Evolutionary conservation across 2,113 vertebrate species (phyloP).

Genomic region (Sakesphorus luctuosus): DNA sequence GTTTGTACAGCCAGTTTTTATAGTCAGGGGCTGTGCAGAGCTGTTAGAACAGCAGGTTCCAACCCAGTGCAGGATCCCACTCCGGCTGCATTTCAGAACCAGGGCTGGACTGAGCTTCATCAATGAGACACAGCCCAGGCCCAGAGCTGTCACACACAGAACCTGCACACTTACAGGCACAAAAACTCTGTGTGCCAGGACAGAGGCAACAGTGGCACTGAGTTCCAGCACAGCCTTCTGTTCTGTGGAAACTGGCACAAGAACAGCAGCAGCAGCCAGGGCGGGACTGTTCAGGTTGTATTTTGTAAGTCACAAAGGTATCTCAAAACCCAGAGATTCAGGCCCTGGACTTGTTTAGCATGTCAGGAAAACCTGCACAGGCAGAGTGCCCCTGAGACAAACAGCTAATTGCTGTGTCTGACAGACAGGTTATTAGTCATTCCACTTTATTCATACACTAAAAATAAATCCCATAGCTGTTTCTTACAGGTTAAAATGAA

Average conservation of each 20-base stretch:
- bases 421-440: background rate
- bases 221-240: background rate
- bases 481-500: background rate
- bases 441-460: background rate
- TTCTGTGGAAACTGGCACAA: background rate
- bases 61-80: background rate
- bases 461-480: background rate
- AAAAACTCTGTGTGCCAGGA: accelerated
- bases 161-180: accelerated
- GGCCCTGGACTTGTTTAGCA: background rate
- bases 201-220: no score
- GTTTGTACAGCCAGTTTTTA: background rate
- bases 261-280: accelerated
- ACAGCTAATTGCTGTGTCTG: background rate
- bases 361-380: background rate
- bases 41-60: background rate
- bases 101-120: accelerated
- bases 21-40: background rate
- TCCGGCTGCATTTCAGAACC: background rate
- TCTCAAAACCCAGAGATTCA: background rate
- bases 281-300: background rate
- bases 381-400: background rate
- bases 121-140: background rate
- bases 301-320: background rate
- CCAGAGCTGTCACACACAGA: no score